phyloP scores from a whole-genome alignment of 2,888 invertebrate genomes.

The Malacosoma neustria region DNA sequence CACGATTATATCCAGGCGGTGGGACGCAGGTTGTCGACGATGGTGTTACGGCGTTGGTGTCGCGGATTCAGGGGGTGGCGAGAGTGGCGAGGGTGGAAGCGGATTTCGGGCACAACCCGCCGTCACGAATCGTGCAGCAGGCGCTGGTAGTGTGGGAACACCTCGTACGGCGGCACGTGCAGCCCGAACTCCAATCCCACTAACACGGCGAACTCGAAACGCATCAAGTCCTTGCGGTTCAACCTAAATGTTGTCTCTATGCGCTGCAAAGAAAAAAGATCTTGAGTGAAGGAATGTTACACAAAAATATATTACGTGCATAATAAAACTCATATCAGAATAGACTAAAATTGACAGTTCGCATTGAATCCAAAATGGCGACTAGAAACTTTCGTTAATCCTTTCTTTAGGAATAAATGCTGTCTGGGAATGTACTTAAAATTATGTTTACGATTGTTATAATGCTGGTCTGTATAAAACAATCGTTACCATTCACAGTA shows the following conservation, averaged over 20 bases:
- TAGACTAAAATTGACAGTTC: too few relatives aligned
- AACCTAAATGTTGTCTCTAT: conserved; percentile 93
- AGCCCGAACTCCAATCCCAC: conserved; percentile 96
- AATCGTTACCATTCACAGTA: too few relatives aligned
- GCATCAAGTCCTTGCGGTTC: conserved; percentile 91
- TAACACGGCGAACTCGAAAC: conserved; percentile 95
- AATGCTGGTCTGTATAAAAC: too few relatives aligned
- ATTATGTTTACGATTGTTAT: too few relatives aligned
- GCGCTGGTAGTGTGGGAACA: conserved; percentile 96
- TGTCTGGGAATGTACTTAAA: too few relatives aligned
- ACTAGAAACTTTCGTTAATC: too few relatives aligned
- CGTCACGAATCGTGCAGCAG: conserved; percentile 93
- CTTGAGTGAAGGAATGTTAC: too few relatives aligned
- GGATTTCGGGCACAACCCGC: conserved; percentile 41
- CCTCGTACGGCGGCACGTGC: conserved; percentile 92
- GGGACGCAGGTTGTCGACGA: conserved; percentile 45
- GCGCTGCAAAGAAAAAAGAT: conserved; percentile 78
- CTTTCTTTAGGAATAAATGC: too few relatives aligned
- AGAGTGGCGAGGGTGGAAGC: conserved; percentile 31
- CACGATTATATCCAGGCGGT: conserved; percentile 31
- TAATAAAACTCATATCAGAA: too few relatives aligned
- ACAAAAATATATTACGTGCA: conserved; percentile 1
- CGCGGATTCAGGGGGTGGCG: too few relatives aligned
- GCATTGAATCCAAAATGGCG: too few relatives aligned
- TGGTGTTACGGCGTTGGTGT: conserved; percentile 42